Evolutionary conservation across 2,113 vertebrate species (phyloP).

Genomic region (Hippolais icterina): DNA sequence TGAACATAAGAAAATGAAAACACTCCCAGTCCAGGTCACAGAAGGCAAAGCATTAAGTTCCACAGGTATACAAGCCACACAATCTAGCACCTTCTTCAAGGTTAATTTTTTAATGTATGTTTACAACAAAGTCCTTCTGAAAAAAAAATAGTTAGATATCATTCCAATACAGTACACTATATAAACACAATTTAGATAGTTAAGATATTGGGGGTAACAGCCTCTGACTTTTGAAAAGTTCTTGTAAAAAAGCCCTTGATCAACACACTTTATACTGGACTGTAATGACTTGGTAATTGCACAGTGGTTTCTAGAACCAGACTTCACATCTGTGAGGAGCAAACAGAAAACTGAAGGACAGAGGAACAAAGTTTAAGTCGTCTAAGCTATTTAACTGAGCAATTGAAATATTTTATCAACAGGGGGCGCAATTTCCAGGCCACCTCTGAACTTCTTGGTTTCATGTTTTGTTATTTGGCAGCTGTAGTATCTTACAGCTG

Average conservation of each 20-base stretch:
- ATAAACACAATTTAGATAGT: neutral
- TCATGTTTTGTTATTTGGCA: neutral
- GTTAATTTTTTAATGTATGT: neutral
- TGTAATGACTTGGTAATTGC: neutral
- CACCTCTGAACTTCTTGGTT: neutral
- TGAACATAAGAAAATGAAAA: neutral
- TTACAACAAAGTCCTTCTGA: neutral
- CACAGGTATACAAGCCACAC: neutral
- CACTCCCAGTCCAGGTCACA: neutral
- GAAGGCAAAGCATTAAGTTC: neutral
- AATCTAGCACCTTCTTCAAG: neutral
- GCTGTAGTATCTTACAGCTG: neutral
- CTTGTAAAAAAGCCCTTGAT: neutral
- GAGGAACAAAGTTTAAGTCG: neutral
- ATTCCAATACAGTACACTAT: neutral
- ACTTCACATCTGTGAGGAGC: neutral
- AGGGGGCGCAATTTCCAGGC: neutral
- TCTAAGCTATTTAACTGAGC: neutral
- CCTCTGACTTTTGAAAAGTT: neutral
- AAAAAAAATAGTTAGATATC: neutral
- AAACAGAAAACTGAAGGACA: neutral
- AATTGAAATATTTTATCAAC: neutral
- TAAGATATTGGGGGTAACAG: neutral
- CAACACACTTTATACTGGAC: neutral
- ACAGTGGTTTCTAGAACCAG: neutral